phyloP scores from a whole-genome alignment of 2,113 vertebrate genomes.

The Ictalurus furcatus region DNA sequence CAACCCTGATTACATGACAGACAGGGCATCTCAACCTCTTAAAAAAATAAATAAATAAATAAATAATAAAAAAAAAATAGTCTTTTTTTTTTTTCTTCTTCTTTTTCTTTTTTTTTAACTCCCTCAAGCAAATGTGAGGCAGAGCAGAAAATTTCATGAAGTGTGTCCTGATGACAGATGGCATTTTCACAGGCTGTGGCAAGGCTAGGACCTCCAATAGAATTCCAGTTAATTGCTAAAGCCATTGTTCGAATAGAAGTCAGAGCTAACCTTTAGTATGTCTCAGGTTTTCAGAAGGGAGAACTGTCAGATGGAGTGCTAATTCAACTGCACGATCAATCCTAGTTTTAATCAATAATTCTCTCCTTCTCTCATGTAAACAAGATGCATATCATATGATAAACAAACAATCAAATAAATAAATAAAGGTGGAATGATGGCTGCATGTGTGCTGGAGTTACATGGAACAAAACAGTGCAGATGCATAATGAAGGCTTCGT shows the following conservation, averaged over 20 bases:
- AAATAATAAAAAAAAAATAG: constrained; percentile 54
- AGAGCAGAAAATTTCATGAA: constrained; percentile 68
- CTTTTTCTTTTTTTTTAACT: constrained; percentile 51
- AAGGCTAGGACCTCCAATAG: constrained; percentile 61
- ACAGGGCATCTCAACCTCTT: constrained; percentile 47
- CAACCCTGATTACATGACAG: too few species aligned
- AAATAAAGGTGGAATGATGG: not conserved
- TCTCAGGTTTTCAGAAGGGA: constrained; percentile 22
- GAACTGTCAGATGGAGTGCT: constrained; percentile 41
- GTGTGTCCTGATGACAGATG: constrained; percentile 74
- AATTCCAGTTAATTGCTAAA: constrained; percentile 62
- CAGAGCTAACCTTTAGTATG: constrained; percentile 42
- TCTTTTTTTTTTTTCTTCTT: constrained; percentile 67
- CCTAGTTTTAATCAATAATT: not conserved
- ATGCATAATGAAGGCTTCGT: not conserved
- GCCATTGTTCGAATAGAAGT: constrained; percentile 49
- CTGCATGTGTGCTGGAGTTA: not conserved
- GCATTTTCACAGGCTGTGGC: constrained; percentile 67
- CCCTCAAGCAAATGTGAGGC: constrained; percentile 70
- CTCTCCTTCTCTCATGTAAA: not conserved
- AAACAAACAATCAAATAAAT: not conserved
- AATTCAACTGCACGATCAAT: not conserved
- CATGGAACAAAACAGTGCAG: not conserved
- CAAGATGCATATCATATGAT: too few species aligned
- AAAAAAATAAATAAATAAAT: too few species aligned